A percentile compares a stretch with the other conserved stretches of the same genome.
phyloP scores from a whole-genome alignment of 2,113 vertebrate genomes.

The Paratilapia polleni region DNA sequence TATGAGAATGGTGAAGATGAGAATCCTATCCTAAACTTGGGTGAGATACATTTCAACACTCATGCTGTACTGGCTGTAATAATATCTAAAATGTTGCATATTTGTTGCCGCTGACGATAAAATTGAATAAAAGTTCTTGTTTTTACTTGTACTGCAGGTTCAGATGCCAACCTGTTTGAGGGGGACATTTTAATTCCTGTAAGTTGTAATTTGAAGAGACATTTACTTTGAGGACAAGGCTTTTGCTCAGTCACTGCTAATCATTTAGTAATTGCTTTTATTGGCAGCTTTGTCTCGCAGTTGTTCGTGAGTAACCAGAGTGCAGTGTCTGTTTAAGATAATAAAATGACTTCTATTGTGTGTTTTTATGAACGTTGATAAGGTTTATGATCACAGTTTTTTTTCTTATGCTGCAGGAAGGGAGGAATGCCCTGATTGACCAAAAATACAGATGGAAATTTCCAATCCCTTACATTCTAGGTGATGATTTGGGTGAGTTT shows the following conservation, averaged over 20 bases:
- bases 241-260: neutral
- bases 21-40: conserved; percentile 73
- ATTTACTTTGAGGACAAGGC: neutral
- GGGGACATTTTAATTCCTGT: conserved; percentile 87
- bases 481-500: conserved; percentile 86
- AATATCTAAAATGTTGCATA: neutral
- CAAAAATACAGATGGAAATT: conserved; percentile 84
- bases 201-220: conserved; percentile 18
- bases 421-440: conserved; percentile 82
- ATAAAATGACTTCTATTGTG: neutral
- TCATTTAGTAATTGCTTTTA: neutral
- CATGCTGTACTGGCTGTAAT: neutral
- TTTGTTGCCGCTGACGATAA: neutral
- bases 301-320: neutral
- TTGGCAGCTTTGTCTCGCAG: neutral
- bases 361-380: neutral
- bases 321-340: neutral
- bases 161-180: conserved; percentile 85
- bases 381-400: neutral
- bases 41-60: conserved; percentile 53
- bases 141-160: conserved; percentile 69
- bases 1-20: conserved; percentile 71
- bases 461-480: conserved; percentile 90
- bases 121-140: neutral
- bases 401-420: conserved; percentile 66